Evolutionary conservation across 2,113 vertebrate species (phyloP).

Genomic region (Apteryx owenii): DNA sequence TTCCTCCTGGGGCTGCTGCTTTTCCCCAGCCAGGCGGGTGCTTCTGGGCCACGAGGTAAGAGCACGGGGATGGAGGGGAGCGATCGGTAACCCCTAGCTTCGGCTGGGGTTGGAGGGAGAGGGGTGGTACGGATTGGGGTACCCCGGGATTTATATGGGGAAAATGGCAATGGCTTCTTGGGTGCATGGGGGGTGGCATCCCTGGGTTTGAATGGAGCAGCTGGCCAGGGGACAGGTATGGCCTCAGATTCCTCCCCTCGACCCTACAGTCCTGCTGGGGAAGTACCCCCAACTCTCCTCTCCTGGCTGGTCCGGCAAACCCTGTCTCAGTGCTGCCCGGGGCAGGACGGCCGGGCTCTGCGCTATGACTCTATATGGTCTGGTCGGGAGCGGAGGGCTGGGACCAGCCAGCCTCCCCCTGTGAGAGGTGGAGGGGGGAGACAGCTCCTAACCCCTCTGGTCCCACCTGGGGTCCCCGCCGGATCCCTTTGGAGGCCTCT

Average conservation of each 20-base stretch:
- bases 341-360: background rate
- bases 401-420: background rate
- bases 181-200: accelerated
- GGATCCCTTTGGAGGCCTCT: too few species aligned
- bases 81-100: background rate
- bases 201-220: background rate
- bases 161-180: background rate
- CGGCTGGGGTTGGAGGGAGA: too few species aligned
- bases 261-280: background rate
- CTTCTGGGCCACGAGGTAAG: background rate
- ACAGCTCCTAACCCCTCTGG: background rate
- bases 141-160: too few species aligned
- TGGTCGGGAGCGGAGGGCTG: background rate
- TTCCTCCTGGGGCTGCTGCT: background rate
- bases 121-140: background rate
- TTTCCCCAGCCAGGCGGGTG: background rate
- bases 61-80: too few species aligned
- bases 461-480: background rate
- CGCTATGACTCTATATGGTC: background rate
- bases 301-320: too few species aligned
- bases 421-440: background rate
- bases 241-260: background rate
- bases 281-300: background rate
- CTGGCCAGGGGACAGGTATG: background rate
- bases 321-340: background rate